Evolutionary conservation across 2,113 vertebrate genomes (phyloP), one percentile per base, ranked within the genome.

Genomic region (Tretioscincus oriximinensis): DNA sequence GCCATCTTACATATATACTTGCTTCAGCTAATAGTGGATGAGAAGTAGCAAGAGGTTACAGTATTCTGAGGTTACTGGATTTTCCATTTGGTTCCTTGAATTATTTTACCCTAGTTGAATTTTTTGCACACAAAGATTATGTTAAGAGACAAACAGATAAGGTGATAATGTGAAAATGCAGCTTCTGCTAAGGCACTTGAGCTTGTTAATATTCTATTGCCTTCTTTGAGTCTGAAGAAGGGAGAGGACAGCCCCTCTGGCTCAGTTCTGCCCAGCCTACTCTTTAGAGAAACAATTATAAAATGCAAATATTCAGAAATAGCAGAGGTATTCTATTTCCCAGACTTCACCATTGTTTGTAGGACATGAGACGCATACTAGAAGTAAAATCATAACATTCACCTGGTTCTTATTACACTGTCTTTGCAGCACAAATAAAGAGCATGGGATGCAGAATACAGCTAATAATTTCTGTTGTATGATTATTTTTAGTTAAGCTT

Each of bases 271-370:
- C 24, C 83, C 83, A 83, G 69, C 66, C 81, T 65, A 31, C 47
- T 87, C 79, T 89, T 86, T 81, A 69, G 76, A 88, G 78, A 90
- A 93, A 92, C 78, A 90, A 91, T 92, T 93, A 92, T 82, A 86
- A 90, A 90, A 89, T 81, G 88, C 86, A 91, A 90, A 93, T 90
- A 91, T 85, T 91, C 81, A 77, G 51, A 77, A 79, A 89, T 85
- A 67, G 78, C 9, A 64, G 78, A 73, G 49, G 65, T 81, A 84
- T 81, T 85, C 79, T 77, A 78, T 84, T 75, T 75, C 73, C 49
- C 41, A 80, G 76, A 84, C 85, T 90, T 68, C 81, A 80, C 22
- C 82, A 84, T 84, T 86, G 85, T 84, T 89, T 86, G 84, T 64
- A 80, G 78, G 86, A 80, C 78, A 84, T 0, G 8, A 22, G 72